Evolutionary conservation across 1,140 invertebrate genomes (phyloP), one percentile per base, ranked within the genome.

Genomic region (Brachionus rotundiformis): DNA sequence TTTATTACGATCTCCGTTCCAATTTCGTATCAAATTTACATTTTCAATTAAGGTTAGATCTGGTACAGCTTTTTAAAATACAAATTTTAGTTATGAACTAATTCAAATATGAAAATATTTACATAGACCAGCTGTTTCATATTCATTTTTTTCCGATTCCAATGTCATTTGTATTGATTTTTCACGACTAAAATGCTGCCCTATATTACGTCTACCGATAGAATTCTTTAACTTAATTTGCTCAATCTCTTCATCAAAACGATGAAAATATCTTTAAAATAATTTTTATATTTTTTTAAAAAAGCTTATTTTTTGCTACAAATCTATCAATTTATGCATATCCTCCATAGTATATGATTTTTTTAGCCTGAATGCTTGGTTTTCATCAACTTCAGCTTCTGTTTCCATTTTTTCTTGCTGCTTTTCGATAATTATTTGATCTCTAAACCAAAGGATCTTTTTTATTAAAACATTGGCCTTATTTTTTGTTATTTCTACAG

Each of bases 131-230:
- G 76, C 33, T 59, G 76, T 63, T 54, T 79, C 33, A 31, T 79
- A 79, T 63, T 79, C 76, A 63, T 54, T 39, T 63, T 79, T 79
- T 29, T 79, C 76, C 7, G 47, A 33, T 39, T 79, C 47, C 7
- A 79, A 19, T 36, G 76, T 79, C 47, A 79, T 79, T 41, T 79
- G 8, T 29, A 79, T 79, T 1, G 76, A 36, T 79, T 79, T 54
- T 63, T 79, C 44, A 6, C 76, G 76, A 39, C 76, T 79, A 79
- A 79, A 79, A 31, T 79, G 76, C 41, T 79, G 76, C 11, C 76
- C 76, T 5, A 79, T 33, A 54, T 25, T 27, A 13, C 76, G 25
- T 63, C 59, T 79, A 23, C 76, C 76, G 0, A 79, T 33, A 3
- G 27, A 36, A 13, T 79, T 79, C 33, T 79, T 79, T 8, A 39